These are phyloP conservation scores for Tolypeutes matacus DNA, from an alignment of 2,797 vertebrate species.

Conservation along the genomic window DNA sequence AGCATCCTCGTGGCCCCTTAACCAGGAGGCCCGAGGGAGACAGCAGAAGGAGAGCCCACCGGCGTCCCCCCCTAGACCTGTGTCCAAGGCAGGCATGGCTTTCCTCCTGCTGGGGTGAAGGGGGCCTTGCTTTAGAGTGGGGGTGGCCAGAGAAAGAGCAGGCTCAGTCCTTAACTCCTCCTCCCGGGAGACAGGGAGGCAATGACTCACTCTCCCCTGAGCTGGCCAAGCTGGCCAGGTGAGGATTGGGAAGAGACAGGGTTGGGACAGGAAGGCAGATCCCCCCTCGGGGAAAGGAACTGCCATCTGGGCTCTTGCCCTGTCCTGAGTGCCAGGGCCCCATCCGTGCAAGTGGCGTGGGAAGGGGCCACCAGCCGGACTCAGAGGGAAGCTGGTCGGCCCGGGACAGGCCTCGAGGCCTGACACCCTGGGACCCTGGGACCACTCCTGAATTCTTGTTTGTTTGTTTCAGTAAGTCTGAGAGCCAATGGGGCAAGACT, in stretches of 20 bases:
- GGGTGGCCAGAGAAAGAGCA: not conserved
- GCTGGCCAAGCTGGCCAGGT: not conserved
- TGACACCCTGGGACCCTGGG: not conserved
- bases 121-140: not conserved
- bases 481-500: not conserved
- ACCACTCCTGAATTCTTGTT: not conserved
- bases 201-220: not conserved
- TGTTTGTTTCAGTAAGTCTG: not conserved
- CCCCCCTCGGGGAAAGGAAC: not conserved
- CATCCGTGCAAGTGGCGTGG: not conserved
- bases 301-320: too few species aligned
- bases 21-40: not conserved
- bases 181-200: not conserved
- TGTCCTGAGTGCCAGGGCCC: not conserved
- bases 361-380: not conserved
- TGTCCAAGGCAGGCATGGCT: not conserved
- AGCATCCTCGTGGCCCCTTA: not conserved
- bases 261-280: not conserved
- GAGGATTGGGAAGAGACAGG: not conserved
- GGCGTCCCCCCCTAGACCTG: not conserved
- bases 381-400: not conserved
- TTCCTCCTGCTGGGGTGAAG: not conserved
- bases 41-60: not conserved
- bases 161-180: not conserved
- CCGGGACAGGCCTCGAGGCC: not conserved